Conservation (phyloP, 2,888 invertebrate species). For the Brenthis ino region DNA sequence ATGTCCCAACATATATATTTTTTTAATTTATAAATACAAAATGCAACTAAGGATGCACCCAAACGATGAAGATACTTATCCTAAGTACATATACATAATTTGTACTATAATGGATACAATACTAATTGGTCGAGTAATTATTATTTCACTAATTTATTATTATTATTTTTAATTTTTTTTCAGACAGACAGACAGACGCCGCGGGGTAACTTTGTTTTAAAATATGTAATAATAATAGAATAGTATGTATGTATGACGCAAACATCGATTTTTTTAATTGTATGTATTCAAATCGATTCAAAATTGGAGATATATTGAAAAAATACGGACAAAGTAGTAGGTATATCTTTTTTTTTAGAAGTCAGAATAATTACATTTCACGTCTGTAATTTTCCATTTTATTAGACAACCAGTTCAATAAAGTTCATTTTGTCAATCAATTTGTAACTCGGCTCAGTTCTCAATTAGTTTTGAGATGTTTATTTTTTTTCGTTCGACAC, state of each 20-base stretch:
- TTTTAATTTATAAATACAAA: too few relatives aligned
- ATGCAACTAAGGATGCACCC: too few relatives aligned
- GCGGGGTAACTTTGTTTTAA: not conserved
- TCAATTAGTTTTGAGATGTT: slow-evolving; percentile 36
- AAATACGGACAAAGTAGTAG: not conserved
- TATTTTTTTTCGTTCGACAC: slow-evolving; percentile 32
- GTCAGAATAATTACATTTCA: not conserved
- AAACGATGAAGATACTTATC: too few relatives aligned
- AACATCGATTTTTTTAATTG: too few relatives aligned
- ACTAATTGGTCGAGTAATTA: too few relatives aligned
- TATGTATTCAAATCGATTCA: too few relatives aligned
- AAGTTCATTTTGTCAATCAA: slow-evolving; percentile 33
- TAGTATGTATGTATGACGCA: too few relatives aligned
- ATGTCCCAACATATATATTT: too few relatives aligned
- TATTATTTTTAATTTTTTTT: too few relatives aligned
- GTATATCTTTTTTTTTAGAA: too few relatives aligned
- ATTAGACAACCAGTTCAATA: slow-evolving; percentile 23
- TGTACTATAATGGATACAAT: not conserved
- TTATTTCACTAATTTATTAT: too few relatives aligned
- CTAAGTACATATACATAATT: not conserved
- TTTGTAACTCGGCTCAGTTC: slow-evolving; percentile 33
- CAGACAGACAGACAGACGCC: not conserved
- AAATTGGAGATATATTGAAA: too few relatives aligned
- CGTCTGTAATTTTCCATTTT: not conserved
- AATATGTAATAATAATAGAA: not conserved